Evolutionary conservation across 2,888 invertebrate species (phyloP).

Genomic region (Sthenelais limicola): DNA sequence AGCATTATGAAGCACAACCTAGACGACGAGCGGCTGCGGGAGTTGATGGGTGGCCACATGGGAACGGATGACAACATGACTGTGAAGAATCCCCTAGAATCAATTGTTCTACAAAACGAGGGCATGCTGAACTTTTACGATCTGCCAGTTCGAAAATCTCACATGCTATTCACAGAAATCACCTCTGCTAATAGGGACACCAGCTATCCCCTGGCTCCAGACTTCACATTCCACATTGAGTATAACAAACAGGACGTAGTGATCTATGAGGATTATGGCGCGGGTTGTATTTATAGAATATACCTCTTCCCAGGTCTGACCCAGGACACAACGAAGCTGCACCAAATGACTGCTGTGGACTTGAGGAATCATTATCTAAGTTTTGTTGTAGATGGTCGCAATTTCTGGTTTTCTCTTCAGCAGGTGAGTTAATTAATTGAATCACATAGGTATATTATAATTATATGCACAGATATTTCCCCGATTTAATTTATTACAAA

Average conservation of each 20-base stretch:
- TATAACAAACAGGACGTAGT: slow-evolving; percentile 46
- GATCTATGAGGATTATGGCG: slow-evolving; percentile 53
- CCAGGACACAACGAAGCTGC: slow-evolving; percentile 41
- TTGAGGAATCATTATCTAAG: slow-evolving; percentile 41
- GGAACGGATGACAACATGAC: background rate
- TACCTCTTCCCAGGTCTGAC: slow-evolving; percentile 52
- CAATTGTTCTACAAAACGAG: slow-evolving; percentile 3
- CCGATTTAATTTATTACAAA: too few relatives aligned
- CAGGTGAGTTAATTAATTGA: too few relatives aligned
- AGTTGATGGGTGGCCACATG: slow-evolving; percentile 17
- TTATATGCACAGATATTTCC: too few relatives aligned
- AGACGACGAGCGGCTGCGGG: slow-evolving; percentile 21
- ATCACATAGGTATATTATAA: too few relatives aligned
- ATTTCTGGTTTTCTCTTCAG: slow-evolving; percentile 45
- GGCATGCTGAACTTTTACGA: slow-evolving; percentile 41
- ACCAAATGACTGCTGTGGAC: slow-evolving; percentile 45
- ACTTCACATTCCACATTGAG: slow-evolving; percentile 54
- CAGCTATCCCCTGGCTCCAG: slow-evolving; percentile 52
- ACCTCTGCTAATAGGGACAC: slow-evolving; percentile 53
- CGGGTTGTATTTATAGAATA: slow-evolving; percentile 52
- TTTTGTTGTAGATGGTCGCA: slow-evolving; percentile 44
- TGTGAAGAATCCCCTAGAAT: slow-evolving; percentile 17
- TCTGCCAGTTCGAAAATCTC: slow-evolving; percentile 43
- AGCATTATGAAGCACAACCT: slow-evolving; percentile 24
- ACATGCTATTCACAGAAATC: slow-evolving; percentile 47